Base-by-base conservation (phyloP, 1,140 invertebrate species). In the Trichogramma pretiosum region DNA sequence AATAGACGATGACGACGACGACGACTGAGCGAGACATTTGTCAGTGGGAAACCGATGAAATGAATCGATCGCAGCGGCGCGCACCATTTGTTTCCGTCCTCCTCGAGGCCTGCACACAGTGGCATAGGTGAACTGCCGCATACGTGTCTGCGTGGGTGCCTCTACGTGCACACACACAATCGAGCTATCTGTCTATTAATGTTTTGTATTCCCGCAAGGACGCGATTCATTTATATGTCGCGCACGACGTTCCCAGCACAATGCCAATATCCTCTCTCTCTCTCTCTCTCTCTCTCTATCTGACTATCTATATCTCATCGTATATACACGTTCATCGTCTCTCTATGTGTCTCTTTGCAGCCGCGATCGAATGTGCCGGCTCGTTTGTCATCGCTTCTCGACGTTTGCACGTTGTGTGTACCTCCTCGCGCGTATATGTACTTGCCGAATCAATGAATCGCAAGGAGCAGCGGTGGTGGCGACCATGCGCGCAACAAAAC, bases 181-280 rank as follows among this genome's bases (percentile, higher is more conserved):
- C 59, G 56, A 54, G 52, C 54, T 56, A 64, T 67, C 59, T 60
- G 56, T 67, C 62, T 61, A 68, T 67, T 68, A 68, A 68, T 65
- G 60, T 65, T 67, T 65, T 60, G 57, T 64, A 63, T 65, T 62
- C 63, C 55, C 55, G 52, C 58, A 64, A 62, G 59, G 63, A 65
- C 59, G 44, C 60, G 59, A 65, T 69, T 68, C 65, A 69, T 70
- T 68, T 67, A 67, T 70, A 67, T 61, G 47, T 36, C 30, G 34
- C 23, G 24, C 16, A n/a, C n/a, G n/a, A n/a, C n/a, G n/a, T n/a
- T n/a, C n/a, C n/a, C n/a, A n/a, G n/a, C n/a, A n/a, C n/a, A n/a
- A n/a, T n/a, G n/a, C n/a, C n/a, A n/a, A n/a, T n/a, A n/a, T n/a
- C n/a, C n/a, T n/a, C n/a, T n/a, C n/a, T n/a, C n/a, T n/a, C n/a